A percentile compares a stretch with the other conserved stretches of the same genome.
These are phyloP conservation scores for Acronicta aceris DNA, from an alignment of 2,888 invertebrate species.

Conservation along the genomic window DNA sequence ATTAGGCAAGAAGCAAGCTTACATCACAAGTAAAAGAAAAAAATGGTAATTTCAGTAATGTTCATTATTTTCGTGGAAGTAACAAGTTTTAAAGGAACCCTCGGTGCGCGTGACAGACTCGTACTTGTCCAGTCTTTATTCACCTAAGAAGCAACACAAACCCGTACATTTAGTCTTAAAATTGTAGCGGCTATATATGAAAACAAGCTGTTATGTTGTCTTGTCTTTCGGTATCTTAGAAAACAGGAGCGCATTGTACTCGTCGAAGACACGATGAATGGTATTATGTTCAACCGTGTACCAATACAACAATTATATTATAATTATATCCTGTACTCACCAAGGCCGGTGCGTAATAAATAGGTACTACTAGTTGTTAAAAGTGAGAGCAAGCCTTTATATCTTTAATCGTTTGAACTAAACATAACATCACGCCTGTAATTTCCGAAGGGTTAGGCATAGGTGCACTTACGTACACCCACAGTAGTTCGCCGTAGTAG, in stretches of 20 bases:
- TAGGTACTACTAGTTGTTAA: slow-evolving; percentile 14
- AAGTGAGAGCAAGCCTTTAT: slow-evolving; percentile 46
- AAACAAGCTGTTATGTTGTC: slow-evolving; percentile 13
- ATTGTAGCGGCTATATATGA: slow-evolving; percentile 5
- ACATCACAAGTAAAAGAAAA: too few relatives aligned
- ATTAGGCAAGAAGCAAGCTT: too few relatives aligned
- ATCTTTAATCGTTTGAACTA: slow-evolving; percentile 5
- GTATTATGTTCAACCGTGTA: slow-evolving; percentile 32
- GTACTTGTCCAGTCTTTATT: too few relatives aligned
- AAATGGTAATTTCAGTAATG: too few relatives aligned
- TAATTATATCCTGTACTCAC: slow-evolving; percentile 50
- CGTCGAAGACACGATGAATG: slow-evolving; percentile 30
- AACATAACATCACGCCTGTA: too few relatives aligned
- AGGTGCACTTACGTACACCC: too few relatives aligned
- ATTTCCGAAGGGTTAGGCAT: too few relatives aligned
- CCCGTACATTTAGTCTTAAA: slow-evolving; percentile 3
- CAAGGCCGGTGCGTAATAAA: slow-evolving; percentile 44
- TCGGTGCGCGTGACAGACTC: too few relatives aligned
- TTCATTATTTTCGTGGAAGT: too few relatives aligned
- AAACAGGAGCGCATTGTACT: slow-evolving; percentile 19
- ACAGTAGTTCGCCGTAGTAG: too few relatives aligned
- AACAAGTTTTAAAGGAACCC: too few relatives aligned
- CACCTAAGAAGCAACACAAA: neutral
- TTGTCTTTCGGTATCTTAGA: slow-evolving; percentile 10
- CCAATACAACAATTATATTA: slow-evolving; percentile 26